Conservation (phyloP, 2,888 invertebrate species). For the Melanostoma scalare region DNA sequence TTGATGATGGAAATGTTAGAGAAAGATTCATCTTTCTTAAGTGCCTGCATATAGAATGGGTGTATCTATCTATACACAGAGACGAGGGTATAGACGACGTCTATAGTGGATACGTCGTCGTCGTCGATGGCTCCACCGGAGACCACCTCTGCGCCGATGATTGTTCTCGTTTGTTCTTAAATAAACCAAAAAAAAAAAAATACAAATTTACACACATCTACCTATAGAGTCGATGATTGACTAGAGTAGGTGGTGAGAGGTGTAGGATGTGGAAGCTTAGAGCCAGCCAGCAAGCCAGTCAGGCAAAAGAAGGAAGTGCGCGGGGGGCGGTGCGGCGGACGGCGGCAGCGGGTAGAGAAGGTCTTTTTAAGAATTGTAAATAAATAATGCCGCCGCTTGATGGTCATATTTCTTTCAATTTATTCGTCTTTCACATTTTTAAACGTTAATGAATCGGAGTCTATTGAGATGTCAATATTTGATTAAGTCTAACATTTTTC, state of each 20-base stretch:
- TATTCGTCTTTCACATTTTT: slow-evolving; percentile 9
- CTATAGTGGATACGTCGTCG: not conserved
- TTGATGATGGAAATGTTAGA: slow-evolving; percentile 67
- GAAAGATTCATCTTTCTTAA: slow-evolving; percentile 69
- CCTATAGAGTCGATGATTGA: slow-evolving; percentile 57
- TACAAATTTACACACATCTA: not conserved
- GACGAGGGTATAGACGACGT: not conserved
- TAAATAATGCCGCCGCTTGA: slow-evolving; percentile 62
- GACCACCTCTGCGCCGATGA: slow-evolving; percentile 70
- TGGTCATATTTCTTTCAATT: slow-evolving; percentile 69
- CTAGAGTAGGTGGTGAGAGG: slow-evolving; percentile 38
- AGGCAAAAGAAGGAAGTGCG: too few relatives aligned
- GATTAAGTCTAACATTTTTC: slow-evolving; percentile 65
- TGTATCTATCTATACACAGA: not conserved
- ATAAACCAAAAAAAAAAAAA: slow-evolving; percentile 39
- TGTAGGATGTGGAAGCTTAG: slow-evolving; percentile 25
- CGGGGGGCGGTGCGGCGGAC: too few relatives aligned
- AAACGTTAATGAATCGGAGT: slow-evolving; percentile 64
- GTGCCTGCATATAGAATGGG: slow-evolving; percentile 28
- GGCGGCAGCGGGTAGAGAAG: slow-evolving; percentile 37
- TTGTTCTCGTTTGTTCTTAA: slow-evolving; percentile 70
- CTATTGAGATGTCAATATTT: slow-evolving; percentile 73
- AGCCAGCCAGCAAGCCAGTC: not conserved
- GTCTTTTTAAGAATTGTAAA: slow-evolving; percentile 46
- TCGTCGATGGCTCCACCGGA: slow-evolving; percentile 28